Percentiles rank a stretch among this genome's conserved stretches.
Evolutionary conservation across 2,797 vertebrate genomes (phyloP).

Genomic region (Perdix hodgsoniae): DNA sequence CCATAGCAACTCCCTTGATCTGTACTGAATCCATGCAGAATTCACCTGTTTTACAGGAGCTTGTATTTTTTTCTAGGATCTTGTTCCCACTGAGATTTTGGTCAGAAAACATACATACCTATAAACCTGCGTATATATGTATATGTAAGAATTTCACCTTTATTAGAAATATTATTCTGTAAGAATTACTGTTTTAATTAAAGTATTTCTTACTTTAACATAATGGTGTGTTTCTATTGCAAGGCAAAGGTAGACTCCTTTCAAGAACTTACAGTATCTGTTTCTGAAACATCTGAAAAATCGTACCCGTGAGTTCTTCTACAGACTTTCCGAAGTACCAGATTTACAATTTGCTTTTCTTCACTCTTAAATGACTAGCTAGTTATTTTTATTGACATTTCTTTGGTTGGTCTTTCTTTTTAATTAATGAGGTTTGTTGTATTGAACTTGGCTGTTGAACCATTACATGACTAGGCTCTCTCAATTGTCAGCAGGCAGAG

Average conservation of each 20-base stretch:
- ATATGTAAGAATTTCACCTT: not conserved
- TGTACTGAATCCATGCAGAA: not conserved
- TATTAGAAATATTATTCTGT: not conserved
- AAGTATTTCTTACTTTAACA: not conserved
- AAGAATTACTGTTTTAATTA: not conserved
- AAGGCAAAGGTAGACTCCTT: not conserved
- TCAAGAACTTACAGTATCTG: not conserved
- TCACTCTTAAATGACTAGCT: not conserved
- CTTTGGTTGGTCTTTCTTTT: not conserved
- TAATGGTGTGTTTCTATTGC: not conserved
- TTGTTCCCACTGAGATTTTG: not conserved
- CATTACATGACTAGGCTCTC: not conserved
- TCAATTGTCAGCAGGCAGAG: not conserved
- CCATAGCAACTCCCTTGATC: not conserved
- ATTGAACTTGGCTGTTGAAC: not conserved
- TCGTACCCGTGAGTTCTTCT: not conserved
- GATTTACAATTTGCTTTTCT: not conserved
- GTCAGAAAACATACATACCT: not conserved
- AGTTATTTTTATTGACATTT: not conserved
- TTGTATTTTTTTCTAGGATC: not conserved
- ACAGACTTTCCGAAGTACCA: not conserved
- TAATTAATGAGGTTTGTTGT: not conserved
- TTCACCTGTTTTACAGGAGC: not conserved
- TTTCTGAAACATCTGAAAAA: not conserved
- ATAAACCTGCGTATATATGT: not conserved